phyloP scores from a whole-genome alignment of 2,797 vertebrate species.

The Miichthys miiuy region DNA sequence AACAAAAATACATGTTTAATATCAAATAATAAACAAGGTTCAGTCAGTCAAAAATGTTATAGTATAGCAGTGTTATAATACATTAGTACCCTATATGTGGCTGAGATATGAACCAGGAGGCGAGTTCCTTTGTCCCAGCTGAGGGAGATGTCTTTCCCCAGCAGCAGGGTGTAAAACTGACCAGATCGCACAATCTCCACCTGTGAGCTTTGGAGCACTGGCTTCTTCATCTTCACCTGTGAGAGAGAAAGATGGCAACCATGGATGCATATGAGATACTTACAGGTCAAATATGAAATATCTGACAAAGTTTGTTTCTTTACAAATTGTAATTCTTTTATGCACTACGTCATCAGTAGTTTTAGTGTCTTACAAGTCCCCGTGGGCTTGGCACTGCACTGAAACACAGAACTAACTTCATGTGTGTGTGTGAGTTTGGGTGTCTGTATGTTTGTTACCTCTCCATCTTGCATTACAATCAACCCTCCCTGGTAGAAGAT shows the following conservation, averaged over 20 bases:
- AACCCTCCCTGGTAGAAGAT: conserved; percentile 90
- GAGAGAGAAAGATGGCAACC: conserved; percentile 1
- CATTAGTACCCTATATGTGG: conserved; percentile 81
- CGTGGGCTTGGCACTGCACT: background rate
- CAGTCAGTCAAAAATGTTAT: background rate
- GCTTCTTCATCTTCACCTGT: conserved; percentile 90
- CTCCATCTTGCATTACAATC: conserved; percentile 88
- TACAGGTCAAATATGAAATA: background rate
- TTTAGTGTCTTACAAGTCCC: background rate
- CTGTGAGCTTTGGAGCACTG: conserved; percentile 83
- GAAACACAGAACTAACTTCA: background rate
- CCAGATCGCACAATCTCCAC: conserved; percentile 93
- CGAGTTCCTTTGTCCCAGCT: conserved; percentile 92
- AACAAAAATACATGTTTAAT: background rate
- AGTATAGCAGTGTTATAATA: background rate
- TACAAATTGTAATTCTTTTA: too few species aligned
- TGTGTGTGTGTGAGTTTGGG: background rate
- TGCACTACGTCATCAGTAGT: background rate
- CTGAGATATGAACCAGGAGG: conserved; percentile 90
- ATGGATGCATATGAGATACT: background rate
- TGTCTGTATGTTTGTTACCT: conserved; percentile 77
- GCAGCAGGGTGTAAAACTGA: conserved; percentile 89
- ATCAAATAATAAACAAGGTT: background rate
- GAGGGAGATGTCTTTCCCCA: conserved; percentile 89
- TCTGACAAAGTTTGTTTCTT: too few species aligned